Evolutionary conservation across 2,113 vertebrate species (phyloP).

Genomic region (Hippopotamus amphibius): DNA sequence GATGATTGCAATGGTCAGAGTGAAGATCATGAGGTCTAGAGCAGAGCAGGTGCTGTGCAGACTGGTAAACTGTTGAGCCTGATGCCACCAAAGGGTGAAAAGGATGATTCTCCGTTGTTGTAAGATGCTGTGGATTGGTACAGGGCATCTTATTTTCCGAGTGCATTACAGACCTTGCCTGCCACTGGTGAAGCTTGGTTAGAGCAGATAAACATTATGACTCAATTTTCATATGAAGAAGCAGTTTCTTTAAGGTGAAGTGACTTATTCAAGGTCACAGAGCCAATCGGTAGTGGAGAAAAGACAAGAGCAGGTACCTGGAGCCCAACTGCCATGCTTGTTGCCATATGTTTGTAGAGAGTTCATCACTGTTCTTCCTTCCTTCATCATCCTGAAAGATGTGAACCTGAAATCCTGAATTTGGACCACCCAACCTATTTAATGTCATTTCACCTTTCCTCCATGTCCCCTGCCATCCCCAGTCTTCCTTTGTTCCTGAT

Average conservation of each 20-base stretch:
- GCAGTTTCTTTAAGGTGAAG: background rate
- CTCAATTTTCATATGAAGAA: background rate
- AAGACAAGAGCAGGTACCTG: background rate
- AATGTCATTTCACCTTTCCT: background rate
- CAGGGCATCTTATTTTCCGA: too few species aligned
- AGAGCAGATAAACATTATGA: background rate
- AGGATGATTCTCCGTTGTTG: too few species aligned
- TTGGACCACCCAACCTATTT: background rate
- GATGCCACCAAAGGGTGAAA: background rate
- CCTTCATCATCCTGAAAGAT: background rate
- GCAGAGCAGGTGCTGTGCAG: background rate
- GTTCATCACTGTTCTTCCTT: background rate
- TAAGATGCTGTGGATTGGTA: background rate
- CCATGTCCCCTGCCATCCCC: background rate
- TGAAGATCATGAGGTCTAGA: background rate
- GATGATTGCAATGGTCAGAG: background rate
- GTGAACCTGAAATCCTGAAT: background rate
- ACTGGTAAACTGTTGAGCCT: background rate
- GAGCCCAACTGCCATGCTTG: background rate
- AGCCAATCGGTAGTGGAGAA: background rate
- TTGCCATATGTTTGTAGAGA: background rate
- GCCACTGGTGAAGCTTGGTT: accelerated
- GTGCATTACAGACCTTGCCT: background rate
- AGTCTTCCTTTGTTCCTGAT: background rate
- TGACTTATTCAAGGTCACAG: background rate